A percentile compares a stretch with the other conserved stretches of the same genome.
These are phyloP conservation scores for Gymnogyps californianus DNA, from an alignment of 2,113 vertebrate genomes.

Conservation along the genomic window DNA sequence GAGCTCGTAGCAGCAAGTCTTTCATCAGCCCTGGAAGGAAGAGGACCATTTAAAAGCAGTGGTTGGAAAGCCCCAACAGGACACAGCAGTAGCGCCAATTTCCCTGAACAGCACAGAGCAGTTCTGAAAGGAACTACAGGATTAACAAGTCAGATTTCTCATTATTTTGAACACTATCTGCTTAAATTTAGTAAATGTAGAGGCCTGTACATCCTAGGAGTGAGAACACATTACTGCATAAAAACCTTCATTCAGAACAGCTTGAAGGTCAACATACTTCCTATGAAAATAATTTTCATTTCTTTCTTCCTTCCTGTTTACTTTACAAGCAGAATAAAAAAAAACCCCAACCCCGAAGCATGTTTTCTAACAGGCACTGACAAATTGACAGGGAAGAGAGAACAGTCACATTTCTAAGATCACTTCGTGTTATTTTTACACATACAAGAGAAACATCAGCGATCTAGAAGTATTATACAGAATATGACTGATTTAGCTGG, in stretches of 20 bases:
- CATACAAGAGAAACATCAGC: background rate
- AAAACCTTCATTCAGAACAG: background rate
- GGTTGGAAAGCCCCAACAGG: background rate
- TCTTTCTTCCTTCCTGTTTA: background rate
- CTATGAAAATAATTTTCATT: background rate
- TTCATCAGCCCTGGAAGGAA: background rate
- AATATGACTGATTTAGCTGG: background rate
- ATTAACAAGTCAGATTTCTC: background rate
- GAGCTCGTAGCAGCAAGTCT: background rate
- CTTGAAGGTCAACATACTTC: background rate
- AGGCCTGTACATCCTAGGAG: background rate
- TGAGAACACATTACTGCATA: background rate
- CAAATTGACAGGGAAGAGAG: background rate
- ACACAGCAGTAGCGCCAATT: background rate
- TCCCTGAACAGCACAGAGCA: background rate
- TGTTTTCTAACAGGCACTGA: background rate
- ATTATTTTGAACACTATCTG: background rate
- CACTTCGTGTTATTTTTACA: background rate
- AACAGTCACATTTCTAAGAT: background rate
- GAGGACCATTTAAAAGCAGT: background rate
- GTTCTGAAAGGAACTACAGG: background rate
- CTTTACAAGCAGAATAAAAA: background rate
- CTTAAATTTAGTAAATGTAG: background rate
- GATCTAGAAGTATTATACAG: background rate
- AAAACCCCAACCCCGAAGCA: background rate